Percentiles rank a stretch among this genome's conserved stretches.
These are phyloP conservation scores for Pteruthius melanotis DNA, from an alignment of 2,113 vertebrate genomes.

Conservation along the genomic window DNA sequence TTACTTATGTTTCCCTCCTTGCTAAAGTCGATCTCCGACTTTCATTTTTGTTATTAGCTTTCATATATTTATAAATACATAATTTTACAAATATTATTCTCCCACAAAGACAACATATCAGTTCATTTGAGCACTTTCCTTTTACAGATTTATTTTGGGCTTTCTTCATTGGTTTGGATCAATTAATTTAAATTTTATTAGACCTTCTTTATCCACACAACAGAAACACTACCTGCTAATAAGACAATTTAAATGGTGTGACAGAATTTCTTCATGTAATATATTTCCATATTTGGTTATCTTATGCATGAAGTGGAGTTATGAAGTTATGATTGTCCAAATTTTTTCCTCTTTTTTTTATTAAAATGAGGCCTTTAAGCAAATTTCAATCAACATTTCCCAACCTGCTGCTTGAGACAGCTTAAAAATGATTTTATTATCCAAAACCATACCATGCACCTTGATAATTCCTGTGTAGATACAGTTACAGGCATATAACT, in stretches of 20 bases:
- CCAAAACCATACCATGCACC: neutral
- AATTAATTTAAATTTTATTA: neutral
- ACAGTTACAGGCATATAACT: neutral
- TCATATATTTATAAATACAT: neutral
- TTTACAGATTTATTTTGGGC: neutral
- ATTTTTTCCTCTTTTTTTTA: neutral
- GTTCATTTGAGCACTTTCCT: neutral
- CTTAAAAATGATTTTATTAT: neutral
- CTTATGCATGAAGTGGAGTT: neutral
- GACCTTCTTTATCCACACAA: neutral
- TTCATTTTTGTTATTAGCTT: neutral
- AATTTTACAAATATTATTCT: neutral
- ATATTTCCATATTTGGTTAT: neutral
- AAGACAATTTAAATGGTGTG: neutral
- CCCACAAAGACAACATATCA: neutral
- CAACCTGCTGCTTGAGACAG: neutral
- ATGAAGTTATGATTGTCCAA: neutral
- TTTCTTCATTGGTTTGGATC: neutral
- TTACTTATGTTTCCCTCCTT: neutral
- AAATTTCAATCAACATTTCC: neutral
- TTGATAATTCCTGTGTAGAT: neutral
- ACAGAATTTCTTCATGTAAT: neutral
- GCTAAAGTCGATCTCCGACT: neutral
- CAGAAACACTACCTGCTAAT: neutral
- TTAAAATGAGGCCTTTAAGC: neutral